Conservation (phyloP, 2,113 vertebrate genomes). For the Mugil cephalus region DNA sequence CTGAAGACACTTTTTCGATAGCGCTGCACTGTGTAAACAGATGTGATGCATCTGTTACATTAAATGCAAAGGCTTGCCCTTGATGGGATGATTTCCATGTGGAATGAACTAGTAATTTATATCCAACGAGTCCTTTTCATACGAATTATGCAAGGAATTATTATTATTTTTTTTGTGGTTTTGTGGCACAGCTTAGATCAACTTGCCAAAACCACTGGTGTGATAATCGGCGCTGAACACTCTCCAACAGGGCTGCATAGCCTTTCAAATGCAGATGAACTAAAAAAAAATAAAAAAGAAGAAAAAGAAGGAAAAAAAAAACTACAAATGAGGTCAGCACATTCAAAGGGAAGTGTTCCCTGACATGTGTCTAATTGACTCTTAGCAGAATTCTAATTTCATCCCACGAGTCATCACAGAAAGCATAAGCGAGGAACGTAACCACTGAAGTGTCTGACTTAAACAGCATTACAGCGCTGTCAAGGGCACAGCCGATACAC, state of each 20-base stretch:
- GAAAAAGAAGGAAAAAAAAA: not conserved
- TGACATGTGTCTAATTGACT: slow-evolving; percentile 37
- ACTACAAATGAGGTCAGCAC: slow-evolving; percentile 35
- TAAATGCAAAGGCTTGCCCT: not conserved
- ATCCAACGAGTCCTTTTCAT: too few species aligned
- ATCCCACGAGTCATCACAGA: not conserved
- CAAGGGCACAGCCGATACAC: slow-evolving; percentile 52
- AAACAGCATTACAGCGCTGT: slow-evolving; percentile 19
- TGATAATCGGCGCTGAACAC: slow-evolving; percentile 47
- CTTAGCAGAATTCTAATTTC: slow-evolving; percentile 1
- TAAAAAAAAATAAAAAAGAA: slow-evolving; percentile 18
- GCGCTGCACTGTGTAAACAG: not conserved
- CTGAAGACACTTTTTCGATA: slow-evolving; percentile 4
- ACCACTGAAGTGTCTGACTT: slow-evolving; percentile 6
- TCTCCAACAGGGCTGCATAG: slow-evolving; percentile 27
- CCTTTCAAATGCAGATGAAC: slow-evolving; percentile 67
- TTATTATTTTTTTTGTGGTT: not conserved
- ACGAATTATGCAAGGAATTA: too few species aligned
- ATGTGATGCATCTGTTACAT: not conserved
- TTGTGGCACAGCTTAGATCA: slow-evolving; percentile 17
- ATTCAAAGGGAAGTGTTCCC: slow-evolving; percentile 21
- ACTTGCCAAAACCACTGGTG: slow-evolving; percentile 49
- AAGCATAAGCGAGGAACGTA: slow-evolving; percentile 1
- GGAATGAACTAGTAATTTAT: too few species aligned
- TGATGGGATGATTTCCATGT: too few species aligned